Percentiles rank a stretch among this genome's conserved stretches.
Conservation (phyloP, 1,140 invertebrate species). For the Babylonia areolata region DNA sequence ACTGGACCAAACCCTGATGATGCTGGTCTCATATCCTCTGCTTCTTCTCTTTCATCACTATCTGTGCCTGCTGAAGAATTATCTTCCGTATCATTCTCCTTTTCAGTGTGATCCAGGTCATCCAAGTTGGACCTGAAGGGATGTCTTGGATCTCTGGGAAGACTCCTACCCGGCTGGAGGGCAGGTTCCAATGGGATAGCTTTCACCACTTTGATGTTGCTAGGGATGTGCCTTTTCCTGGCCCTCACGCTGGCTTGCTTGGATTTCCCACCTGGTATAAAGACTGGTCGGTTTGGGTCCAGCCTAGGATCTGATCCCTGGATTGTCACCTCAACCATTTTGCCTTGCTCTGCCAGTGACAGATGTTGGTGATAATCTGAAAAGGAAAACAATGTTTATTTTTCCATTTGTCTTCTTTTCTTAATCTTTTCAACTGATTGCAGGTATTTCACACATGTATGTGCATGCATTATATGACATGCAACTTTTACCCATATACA, state of each 20-base stretch:
- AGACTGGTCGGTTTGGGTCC: slow-evolving; percentile 4
- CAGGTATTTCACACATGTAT: no score
- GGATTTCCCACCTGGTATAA: not conserved
- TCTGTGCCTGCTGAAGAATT: not conserved
- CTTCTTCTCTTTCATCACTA: not conserved
- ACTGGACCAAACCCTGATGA: not conserved
- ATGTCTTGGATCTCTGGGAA: slow-evolving; percentile 1
- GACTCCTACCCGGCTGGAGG: not conserved
- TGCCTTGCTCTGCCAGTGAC: not conserved
- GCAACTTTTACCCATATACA: no score
- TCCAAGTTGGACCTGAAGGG: slow-evolving; percentile 11
- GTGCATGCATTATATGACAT: no score
- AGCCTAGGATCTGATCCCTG: not conserved
- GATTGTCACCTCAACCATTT: not conserved
- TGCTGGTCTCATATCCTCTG: not conserved
- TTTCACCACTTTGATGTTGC: slow-evolving; percentile 11
- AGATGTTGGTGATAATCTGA: slow-evolving; percentile 7
- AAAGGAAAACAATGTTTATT: not conserved
- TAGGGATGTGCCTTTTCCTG: not conserved
- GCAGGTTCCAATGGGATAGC: not conserved
- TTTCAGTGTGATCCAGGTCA: not conserved
- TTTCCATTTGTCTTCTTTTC: no score
- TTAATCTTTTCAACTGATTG: no score
- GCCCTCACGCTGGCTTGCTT: not conserved
- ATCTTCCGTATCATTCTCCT: not conserved